Base-by-base conservation (phyloP, 1,140 invertebrate species). In the Heliconius nattereri region DNA sequence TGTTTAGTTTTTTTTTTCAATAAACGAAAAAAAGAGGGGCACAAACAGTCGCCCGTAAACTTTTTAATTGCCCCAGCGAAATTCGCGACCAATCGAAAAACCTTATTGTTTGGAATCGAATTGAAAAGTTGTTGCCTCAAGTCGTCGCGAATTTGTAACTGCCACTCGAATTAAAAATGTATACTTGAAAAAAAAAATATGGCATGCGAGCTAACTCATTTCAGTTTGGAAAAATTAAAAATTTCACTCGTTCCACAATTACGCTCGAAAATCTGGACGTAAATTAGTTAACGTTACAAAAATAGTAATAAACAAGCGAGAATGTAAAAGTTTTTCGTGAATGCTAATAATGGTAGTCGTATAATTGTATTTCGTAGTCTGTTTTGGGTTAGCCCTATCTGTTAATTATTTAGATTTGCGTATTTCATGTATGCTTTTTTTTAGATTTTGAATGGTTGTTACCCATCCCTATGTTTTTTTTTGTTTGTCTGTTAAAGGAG, bases 51-150 rank as follows among this genome's bases (percentile, higher is more conserved):
- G 75, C 76, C 75, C 80, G 83, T 60, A 87, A 90, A 89, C 86
- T 90, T 89, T 89, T 90, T 90, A 90, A 90, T 90, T 90, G 87
- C 88, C 83, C 74, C 84, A 83, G 79, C 83, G 80, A 87, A 85
- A 66, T 66, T 86, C 75, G 85, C 85, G 85, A 86, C 85, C 85
- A 85, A 86, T 88, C 86, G 85, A 88, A 87, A 89, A 86, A 85
- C 66, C 82, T 81, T 75, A 87, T 90, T 88, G 84, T 89, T 86
- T 85, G 87, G 83, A 83, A 87, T 87, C 84, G 85, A 81, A 87
- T 87, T 85, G 86, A 85, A 77, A 89, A 89, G 81, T 89, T 87
- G 80, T 76, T 82, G 78, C 81, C 75, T 80, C 84, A 86, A 87
- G 83, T 84, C 82, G 85, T 85, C 86, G 85, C 81, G 71, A 86